Conservation (phyloP, 2,113 vertebrate genomes). For the Corythornis cristatus region DNA sequence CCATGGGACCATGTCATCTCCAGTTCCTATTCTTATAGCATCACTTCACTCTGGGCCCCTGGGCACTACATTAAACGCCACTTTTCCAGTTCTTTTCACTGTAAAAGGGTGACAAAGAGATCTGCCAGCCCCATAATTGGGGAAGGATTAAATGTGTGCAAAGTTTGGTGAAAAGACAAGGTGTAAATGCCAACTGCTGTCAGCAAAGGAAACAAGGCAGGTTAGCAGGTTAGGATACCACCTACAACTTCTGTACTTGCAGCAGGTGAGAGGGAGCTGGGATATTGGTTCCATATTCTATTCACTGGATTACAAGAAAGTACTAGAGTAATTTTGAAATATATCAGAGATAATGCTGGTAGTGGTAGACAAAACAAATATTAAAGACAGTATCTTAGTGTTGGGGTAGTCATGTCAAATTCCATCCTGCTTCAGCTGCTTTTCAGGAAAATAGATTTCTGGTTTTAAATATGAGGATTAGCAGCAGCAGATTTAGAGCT, state of each 20-base stretch:
- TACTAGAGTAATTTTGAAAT: neutral
- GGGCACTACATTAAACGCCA: neutral
- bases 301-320: neutral
- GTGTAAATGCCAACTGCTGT: slow-evolving; percentile 12
- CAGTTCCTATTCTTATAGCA: neutral
- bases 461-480: slow-evolving; percentile 63
- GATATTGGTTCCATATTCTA: neutral
- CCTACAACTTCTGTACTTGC: neutral
- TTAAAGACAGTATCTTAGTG: neutral
- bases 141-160: rapidly evolving
- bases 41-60: neutral
- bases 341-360: neutral
- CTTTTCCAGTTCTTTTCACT: neutral
- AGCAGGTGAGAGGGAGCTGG: neutral
- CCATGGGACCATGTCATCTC: neutral
- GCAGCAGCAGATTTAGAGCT: slow-evolving; percentile 66
- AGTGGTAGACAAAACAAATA: neutral
- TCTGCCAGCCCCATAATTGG: neutral
- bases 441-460: slow-evolving; percentile 60
- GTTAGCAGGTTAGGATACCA: neutral
- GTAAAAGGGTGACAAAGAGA: neutral
- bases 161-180: neutral
- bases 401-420: neutral
- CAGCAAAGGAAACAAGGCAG: neutral
- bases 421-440: neutral